A percentile compares a stretch with the other conserved stretches of the same genome.
Conservation (phyloP, 2,113 vertebrate genomes). For the Aythya baeri region DNA sequence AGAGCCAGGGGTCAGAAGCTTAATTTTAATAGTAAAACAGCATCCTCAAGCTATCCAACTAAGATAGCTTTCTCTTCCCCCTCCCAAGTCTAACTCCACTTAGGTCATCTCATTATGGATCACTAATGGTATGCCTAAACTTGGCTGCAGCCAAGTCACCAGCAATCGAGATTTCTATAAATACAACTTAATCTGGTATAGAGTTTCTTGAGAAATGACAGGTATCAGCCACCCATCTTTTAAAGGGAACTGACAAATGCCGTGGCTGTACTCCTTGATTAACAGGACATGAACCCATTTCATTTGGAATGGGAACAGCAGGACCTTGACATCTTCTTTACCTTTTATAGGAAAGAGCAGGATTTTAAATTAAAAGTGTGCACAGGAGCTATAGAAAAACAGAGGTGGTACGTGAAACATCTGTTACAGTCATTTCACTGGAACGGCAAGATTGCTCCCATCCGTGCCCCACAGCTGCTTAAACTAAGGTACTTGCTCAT, state of each 20-base stretch:
- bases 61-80: conserved; percentile 24
- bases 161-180: conserved; percentile 60
- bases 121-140: conserved; percentile 49
- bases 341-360: conserved; percentile 40
- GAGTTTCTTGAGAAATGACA: conserved; percentile 68
- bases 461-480: neutral
- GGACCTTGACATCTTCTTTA: conserved; percentile 70
- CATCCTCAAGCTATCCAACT: conserved; percentile 36
- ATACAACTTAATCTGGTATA: conserved; percentile 61
- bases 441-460: fast-evolving
- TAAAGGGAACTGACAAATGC: conserved; percentile 66
- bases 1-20: conserved; percentile 56
- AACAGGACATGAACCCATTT: conserved; percentile 61
- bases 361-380: conserved; percentile 41
- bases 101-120: conserved; percentile 48
- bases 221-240: conserved; percentile 67
- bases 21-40: conserved; percentile 68
- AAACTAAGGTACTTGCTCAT: neutral
- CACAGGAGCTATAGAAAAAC: neutral
- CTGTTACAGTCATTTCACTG: neutral
- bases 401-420: neutral
- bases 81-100: conserved; percentile 10
- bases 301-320: conserved; percentile 60
- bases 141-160: conserved; percentile 45
- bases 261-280: conserved; percentile 46